These are phyloP conservation scores for Agrotis puta DNA, from an alignment of 2,888 invertebrate genomes.

Conservation along the genomic window DNA sequence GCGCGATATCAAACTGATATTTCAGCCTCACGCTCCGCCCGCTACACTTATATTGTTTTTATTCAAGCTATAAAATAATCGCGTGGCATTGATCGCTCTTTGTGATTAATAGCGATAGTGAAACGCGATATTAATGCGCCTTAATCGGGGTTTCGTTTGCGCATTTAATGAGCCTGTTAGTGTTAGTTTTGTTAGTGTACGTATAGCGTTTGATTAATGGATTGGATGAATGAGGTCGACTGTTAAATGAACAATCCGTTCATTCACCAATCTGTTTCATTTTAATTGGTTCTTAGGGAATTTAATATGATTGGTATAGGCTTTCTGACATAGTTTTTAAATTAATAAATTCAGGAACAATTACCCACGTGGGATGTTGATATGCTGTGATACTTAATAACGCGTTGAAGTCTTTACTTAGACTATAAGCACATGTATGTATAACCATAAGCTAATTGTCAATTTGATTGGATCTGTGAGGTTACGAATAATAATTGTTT, in stretches of 20 bases:
- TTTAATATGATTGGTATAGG: conserved; percentile 34
- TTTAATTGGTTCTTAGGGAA: conserved; percentile 54
- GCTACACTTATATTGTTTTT: conserved; percentile 87
- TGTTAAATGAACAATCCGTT: conserved; percentile 62
- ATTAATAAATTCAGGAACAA: not conserved
- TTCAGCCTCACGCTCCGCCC: conserved; percentile 87
- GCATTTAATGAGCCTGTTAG: conserved; percentile 70
- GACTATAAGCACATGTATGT: conserved; percentile 33
- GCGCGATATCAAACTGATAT: conserved; percentile 89
- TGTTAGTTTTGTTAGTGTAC: conserved; percentile 60
- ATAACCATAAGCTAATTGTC: not conserved
- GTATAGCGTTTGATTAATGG: conserved; percentile 62
- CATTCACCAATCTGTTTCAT: conserved; percentile 54
- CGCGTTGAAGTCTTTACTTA: conserved; percentile 78
- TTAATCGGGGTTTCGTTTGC: conserved; percentile 68
- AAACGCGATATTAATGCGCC: conserved; percentile 71
- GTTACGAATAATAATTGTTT: not conserved
- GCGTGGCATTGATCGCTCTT: conserved; percentile 76
- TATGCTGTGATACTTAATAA: conserved; percentile 20
- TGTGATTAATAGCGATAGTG: conserved; percentile 77
- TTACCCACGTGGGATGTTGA: not conserved
- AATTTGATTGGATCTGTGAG: not conserved
- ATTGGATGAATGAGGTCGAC: conserved; percentile 59
- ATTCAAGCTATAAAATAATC: conserved; percentile 89
- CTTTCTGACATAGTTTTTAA: conserved; percentile 27